Evolutionary conservation across 2,113 vertebrate species (phyloP), one percentile per base, ranked within the genome.

Genomic region (Anhinga rufa): DNA sequence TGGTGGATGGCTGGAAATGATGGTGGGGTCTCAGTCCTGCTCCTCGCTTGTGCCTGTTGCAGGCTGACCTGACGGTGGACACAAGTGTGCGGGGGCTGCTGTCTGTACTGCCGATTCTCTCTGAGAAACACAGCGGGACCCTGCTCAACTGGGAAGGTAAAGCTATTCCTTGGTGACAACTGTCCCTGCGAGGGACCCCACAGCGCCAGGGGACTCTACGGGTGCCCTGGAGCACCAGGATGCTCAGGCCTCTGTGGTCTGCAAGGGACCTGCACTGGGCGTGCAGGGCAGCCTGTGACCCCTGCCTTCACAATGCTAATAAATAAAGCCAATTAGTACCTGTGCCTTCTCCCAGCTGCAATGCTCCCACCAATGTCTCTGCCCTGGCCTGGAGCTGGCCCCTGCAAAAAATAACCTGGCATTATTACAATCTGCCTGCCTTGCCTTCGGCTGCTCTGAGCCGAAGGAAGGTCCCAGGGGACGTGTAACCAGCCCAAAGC

Each of bases 101-200:
- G 9, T 83, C 91, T 5, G 96, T 98, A 34, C 95, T 98, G 62
- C 49, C 86, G 4, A 5, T 65, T 31, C 96, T 98, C 40, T 95
- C 92, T 0, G 96, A 98, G 82, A 93, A 97, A 31, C 92, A 98
- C 77, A 95, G 66, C 0, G 97, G 98, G 17, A 74, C 82, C 57
- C 84, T 98, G 74, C 68, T 98, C 87, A 96, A 92, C 93, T 98
- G 97, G 97, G 85, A 98, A 68, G 98, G 98, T 38, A 94, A 95
- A 75, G 54, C 74, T 28, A 93, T 98, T 82, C 97, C 97, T 48
- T 98, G 97, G 98, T 98, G 97, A 98, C 29, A 7, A 1, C 78
- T 34, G 51, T 32, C 54, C 58, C 54, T 31, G 14, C 0, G 0
- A 82, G 69, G 36, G 32, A 51, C 74, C 51, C 31, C 3, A 4